A percentile compares a stretch with the other conserved stretches of the same genome.
phyloP scores from a whole-genome alignment of 2,797 vertebrate species.

The Acridotheres tristis region DNA sequence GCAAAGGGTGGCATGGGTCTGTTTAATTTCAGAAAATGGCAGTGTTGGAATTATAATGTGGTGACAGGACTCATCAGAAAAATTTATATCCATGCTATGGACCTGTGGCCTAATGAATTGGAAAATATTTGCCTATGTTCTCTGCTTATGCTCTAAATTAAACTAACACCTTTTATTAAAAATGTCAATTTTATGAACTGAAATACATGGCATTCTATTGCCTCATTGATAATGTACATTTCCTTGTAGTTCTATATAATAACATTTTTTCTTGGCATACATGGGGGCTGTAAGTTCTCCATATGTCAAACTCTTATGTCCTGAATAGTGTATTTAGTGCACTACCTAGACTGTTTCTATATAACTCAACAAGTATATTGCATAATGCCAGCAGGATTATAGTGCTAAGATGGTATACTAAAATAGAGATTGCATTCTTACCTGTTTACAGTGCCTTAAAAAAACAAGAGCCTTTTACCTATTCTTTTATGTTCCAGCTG shows the following conservation, averaged over 20 bases:
- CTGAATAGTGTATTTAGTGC: background rate
- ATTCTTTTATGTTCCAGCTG: background rate
- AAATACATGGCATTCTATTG: slow-evolving; percentile 57
- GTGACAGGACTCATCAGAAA: slow-evolving; percentile 78
- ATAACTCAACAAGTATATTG: background rate
- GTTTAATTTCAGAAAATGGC: slow-evolving; percentile 77
- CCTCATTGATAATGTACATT: slow-evolving; percentile 56
- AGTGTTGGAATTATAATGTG: slow-evolving; percentile 72
- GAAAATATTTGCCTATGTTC: slow-evolving; percentile 77
- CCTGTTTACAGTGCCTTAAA: background rate
- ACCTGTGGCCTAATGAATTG: slow-evolving; percentile 75
- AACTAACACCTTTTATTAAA: slow-evolving; percentile 75
- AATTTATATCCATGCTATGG: slow-evolving; percentile 76
- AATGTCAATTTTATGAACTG: slow-evolving; percentile 64
- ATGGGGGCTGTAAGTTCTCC: background rate
- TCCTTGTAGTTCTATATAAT: background rate
- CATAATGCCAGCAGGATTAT: background rate
- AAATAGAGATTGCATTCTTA: background rate
- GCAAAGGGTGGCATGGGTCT: slow-evolving; percentile 67
- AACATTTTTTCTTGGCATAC: background rate
- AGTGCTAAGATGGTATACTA: background rate
- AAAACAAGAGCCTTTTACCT: background rate
- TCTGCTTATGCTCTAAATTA: slow-evolving; percentile 74
- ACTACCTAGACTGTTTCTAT: background rate
- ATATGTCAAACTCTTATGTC: background rate